Base-by-base conservation (phyloP, 2,888 invertebrate genomes). In the Apodemia mormo region DNA sequence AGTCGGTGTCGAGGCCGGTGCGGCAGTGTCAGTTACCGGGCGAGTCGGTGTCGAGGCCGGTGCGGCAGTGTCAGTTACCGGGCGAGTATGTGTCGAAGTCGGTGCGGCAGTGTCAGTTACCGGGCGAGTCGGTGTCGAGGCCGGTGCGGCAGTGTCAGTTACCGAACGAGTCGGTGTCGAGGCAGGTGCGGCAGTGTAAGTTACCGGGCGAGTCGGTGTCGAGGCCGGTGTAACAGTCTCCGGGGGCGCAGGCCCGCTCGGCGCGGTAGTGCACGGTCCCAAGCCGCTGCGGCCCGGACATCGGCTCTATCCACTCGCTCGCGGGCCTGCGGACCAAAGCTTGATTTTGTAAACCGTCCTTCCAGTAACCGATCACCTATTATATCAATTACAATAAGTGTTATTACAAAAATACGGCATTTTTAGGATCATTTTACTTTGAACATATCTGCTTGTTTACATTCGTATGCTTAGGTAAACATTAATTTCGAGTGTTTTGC, bases 221-320 rank as follows among this genome's bases (percentile, higher is more conserved):
- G 73, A 97, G 94, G 10, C 97, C 97, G 61, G 96, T 94, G 89
- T 97, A 98, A 89, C 97, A 97, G 80, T 94, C 92, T 80, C 94
- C 92, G 65, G 95, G 95, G 75, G 88, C 94, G 88, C 98, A 98
- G 71, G 94, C 94, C 66, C 94, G 88, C 80, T 96, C 95, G 14
- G 97, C 96, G 87, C 96, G 96, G 89, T 97, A 97, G 90, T 84
- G 95, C 83, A 94, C 88, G 86, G 94, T 56, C 95, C 96, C 74
- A 56, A 91, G 85, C 77, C 93, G 93, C 30, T 80, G 79, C 5
- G 71, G 68, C 82, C 85, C 71, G 85, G 83, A 74, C 30, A 30
- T 40, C 54, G 65, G 52, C 14, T 68, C 68, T 12, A 61, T 61
- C 61, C 61, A 61, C 61, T 61, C 61, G 5, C 10, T 61, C 14